Conservation (phyloP, 2,113 vertebrate genomes). For the Tiliqua scincoides region DNA sequence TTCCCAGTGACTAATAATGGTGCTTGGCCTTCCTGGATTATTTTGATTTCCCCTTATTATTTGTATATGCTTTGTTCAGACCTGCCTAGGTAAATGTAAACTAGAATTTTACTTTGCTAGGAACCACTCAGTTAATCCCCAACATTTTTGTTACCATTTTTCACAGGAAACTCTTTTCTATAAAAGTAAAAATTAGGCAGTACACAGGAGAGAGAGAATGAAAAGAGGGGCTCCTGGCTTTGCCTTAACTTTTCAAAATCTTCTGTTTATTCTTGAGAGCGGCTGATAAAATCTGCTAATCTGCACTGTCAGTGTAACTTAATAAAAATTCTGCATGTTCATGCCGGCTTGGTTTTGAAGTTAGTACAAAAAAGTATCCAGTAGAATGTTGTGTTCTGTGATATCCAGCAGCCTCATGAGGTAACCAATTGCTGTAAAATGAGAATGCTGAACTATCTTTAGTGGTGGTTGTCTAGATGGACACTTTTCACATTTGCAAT, state of each 20-base stretch:
- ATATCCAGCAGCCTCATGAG: neutral
- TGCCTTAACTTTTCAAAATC: neutral
- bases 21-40: neutral
- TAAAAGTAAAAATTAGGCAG: neutral
- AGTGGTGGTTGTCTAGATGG: neutral
- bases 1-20: neutral
- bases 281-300: neutral
- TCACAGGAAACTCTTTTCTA: neutral
- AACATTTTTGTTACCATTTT: neutral
- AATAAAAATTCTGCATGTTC: neutral
- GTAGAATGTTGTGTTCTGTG: neutral
- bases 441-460: neutral
- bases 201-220: neutral
- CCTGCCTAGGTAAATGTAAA: neutral
- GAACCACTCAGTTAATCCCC: neutral
- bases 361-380: neutral
- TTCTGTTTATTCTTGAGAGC: neutral
- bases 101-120: neutral
- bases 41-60: no score
- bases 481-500: neutral
- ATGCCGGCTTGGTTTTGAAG: neutral
- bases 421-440: neutral
- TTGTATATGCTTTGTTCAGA: neutral
- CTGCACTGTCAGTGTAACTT: neutral
- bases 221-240: neutral